phyloP scores from a whole-genome alignment of 2,113 vertebrate species.

The Microtus montanus region DNA sequence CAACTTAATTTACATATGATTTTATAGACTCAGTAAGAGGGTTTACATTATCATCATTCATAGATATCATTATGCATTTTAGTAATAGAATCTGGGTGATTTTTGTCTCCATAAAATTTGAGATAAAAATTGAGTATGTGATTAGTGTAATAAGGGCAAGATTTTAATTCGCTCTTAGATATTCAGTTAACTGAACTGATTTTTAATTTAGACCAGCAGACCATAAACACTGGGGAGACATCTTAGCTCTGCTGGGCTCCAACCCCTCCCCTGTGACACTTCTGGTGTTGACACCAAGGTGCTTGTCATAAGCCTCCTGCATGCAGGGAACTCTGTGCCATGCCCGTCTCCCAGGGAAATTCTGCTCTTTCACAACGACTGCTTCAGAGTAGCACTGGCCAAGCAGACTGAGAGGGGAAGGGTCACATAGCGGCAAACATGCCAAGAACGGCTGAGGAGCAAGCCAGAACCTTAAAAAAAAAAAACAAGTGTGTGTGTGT shows the following conservation, averaged over 20 bases:
- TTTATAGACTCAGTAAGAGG: not conserved
- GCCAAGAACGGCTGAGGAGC: not conserved
- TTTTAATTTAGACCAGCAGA: not conserved
- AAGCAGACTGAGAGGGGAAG: not conserved
- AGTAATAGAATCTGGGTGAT: not conserved
- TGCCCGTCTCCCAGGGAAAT: not conserved
- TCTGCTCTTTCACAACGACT: not conserved
- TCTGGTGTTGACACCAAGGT: not conserved
- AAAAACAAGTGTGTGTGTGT: too few species aligned
- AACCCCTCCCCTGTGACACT: not conserved
- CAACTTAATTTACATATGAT: not conserved
- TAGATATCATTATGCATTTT: conserved; percentile 5
- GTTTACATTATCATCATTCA: not conserved
- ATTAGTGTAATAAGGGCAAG: conserved; percentile 2
- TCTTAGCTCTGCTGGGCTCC: not conserved
- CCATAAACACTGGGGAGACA: not conserved
- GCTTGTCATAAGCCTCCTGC: not conserved
- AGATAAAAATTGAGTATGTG: not conserved
- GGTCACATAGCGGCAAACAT: not conserved
- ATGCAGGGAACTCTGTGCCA: not conserved
- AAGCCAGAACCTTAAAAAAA: not conserved
- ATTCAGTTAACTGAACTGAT: not conserved
- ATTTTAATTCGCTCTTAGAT: not conserved
- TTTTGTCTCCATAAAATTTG: not conserved
- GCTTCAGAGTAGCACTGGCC: not conserved